Conservation (phyloP, 53 echinoderm and acorn worm species). For the Echinarachnius parma region DNA sequence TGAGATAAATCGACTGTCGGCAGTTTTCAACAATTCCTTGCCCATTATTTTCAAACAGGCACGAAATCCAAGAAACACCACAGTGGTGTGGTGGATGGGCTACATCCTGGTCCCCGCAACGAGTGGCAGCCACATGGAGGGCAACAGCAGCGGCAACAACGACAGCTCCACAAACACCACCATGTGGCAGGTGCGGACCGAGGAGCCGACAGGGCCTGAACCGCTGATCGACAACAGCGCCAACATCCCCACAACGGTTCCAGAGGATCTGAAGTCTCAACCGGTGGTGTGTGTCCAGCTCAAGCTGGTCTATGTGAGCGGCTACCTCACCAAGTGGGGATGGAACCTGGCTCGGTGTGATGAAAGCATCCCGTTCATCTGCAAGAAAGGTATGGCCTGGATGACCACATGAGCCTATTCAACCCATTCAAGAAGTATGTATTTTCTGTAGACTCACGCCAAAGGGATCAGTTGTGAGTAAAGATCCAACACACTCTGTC, state of each 20-base stretch:
- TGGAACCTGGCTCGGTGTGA: slow-evolving; percentile 45
- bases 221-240: slow-evolving; percentile 42
- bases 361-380: slow-evolving; percentile 48
- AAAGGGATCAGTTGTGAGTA: too few relatives aligned
- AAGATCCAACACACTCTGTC: too few relatives aligned
- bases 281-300: slow-evolving; percentile 54
- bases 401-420: too few relatives aligned
- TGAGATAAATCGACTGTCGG: too few relatives aligned
- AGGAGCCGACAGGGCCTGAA: slow-evolving; percentile 26
- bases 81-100: slow-evolving; percentile 32
- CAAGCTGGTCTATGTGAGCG: slow-evolving; percentile 29
- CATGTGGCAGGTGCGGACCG: slow-evolving; percentile 47
- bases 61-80: neutral
- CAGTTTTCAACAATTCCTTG: too few relatives aligned
- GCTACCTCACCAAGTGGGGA: slow-evolving; percentile 10
- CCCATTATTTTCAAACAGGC: slow-evolving; percentile 8
- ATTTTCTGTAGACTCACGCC: too few relatives aligned
- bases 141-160: slow-evolving; percentile 19
- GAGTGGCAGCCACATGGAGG: neutral
- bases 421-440: too few relatives aligned
- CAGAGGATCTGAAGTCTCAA: slow-evolving; percentile 39
- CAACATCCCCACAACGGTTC: slow-evolving; percentile 46
- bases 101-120: slow-evolving; percentile 27
- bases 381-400: slow-evolving; percentile 61
- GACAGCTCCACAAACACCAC: slow-evolving; percentile 19